Percentiles rank a stretch among this genome's conserved stretches.
phyloP scores from a whole-genome alignment of 1,140 invertebrate species.

The Penaeus vannamei region DNA sequence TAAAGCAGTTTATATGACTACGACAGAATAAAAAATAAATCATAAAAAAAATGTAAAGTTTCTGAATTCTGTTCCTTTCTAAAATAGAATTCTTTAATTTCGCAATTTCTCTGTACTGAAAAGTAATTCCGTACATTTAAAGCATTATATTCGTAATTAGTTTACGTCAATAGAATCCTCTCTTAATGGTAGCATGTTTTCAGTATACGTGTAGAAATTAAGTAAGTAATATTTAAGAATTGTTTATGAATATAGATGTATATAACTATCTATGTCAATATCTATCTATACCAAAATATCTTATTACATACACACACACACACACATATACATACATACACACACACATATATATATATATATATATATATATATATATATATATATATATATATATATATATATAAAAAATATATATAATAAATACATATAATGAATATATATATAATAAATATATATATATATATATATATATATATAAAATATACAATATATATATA shows the following conservation, averaged over 20 bases:
- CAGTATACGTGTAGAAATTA: background rate
- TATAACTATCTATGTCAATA: background rate
- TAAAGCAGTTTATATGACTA: no score
- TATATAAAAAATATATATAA: background rate
- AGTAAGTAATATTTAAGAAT: background rate
- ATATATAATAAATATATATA: background rate
- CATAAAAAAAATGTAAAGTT: no score
- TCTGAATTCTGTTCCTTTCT: no score
- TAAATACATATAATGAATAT: background rate
- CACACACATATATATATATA: background rate
- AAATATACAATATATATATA: background rate
- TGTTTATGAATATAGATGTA: background rate
- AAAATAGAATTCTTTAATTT: no score
- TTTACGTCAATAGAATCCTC: no score
- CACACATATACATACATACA: background rate
- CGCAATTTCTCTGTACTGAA: no score
- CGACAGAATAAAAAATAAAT: no score
- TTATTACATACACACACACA: background rate
- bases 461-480: constrained; percentile 22
- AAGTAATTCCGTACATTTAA: no score
- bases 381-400: background rate
- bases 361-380: background rate
- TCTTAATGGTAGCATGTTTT: no score
- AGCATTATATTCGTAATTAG: no score
- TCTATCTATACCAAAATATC: background rate